Conservation (phyloP, 2,797 vertebrate species). For the Tokudaia muenninki region DNA sequence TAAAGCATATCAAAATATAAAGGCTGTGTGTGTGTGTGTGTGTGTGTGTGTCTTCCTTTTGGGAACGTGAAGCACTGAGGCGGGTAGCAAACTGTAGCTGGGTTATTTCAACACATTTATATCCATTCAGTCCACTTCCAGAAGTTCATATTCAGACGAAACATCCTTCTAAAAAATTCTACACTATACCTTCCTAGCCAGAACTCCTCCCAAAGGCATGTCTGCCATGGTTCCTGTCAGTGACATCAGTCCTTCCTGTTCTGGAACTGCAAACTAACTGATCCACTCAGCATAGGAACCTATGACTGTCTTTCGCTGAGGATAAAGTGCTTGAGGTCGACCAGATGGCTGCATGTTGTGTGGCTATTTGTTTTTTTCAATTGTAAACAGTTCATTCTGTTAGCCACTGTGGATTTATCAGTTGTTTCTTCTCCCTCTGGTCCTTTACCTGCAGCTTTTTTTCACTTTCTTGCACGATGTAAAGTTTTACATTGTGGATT, state of each 20-base stretch:
- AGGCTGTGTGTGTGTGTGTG: no score
- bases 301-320: not conserved
- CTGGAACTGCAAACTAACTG: not conserved
- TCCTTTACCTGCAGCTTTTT: not conserved
- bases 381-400: not conserved
- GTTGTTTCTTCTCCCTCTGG: not conserved
- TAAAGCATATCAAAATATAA: not conserved
- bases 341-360: not conserved
- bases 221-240: not conserved
- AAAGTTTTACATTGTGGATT: not conserved
- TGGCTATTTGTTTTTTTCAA: constrained; percentile 7
- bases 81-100: not conserved
- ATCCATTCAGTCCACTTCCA: not conserved
- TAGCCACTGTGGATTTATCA: not conserved
- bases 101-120: not conserved
- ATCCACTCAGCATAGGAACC: not conserved
- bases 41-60: no score
- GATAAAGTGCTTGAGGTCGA: not conserved
- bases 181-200: not conserved
- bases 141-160: constrained; percentile 8
- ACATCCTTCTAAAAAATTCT: not conserved
- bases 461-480: not conserved
- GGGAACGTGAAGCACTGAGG: not conserved
- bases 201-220: not conserved
- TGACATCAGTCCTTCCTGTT: not conserved